Percentiles rank a stretch among this genome's conserved stretches.
Conservation (phyloP, 37 sponge, comb jelly and placozoan species). For the Axinella damicornis region DNA sequence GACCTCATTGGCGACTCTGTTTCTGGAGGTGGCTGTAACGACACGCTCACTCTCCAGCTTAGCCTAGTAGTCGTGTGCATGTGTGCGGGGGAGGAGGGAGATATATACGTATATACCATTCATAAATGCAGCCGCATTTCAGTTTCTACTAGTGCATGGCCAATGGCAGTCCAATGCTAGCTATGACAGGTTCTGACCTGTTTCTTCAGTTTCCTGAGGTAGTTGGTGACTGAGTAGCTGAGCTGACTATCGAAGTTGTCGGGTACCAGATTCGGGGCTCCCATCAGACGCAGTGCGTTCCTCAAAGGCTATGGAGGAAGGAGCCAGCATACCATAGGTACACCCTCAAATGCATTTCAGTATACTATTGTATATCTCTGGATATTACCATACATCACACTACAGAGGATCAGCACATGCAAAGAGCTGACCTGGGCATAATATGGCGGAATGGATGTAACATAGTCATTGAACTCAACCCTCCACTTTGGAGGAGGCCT, state of each 20-base stretch:
- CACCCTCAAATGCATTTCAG: too few species aligned
- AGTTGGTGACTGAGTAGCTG: slow-evolving; percentile 70
- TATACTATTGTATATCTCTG: too few species aligned
- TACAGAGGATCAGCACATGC: slow-evolving; percentile 7
- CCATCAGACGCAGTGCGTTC: slow-evolving; percentile 86
- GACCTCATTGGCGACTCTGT: not conserved
- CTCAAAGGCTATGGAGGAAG: slow-evolving; percentile 74
- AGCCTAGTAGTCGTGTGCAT: slow-evolving; percentile 49
- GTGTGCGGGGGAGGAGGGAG: not conserved
- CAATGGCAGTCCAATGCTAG: too few species aligned
- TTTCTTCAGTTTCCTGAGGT: slow-evolving; percentile 84
- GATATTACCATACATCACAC: too few species aligned
- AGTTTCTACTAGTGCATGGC: too few species aligned
- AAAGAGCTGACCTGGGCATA: slow-evolving; percentile 73
- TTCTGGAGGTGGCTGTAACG: slow-evolving; percentile 48
- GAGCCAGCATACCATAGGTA: not conserved
- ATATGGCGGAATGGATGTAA: slow-evolving; percentile 82
- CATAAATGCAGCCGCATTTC: too few species aligned
- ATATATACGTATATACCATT: not conserved
- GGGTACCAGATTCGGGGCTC: slow-evolving; percentile 77
- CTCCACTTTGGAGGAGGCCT: slow-evolving; percentile 82
- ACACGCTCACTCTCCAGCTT: slow-evolving; percentile 80
- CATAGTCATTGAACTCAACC: slow-evolving; percentile 83
- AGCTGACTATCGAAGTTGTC: slow-evolving; percentile 83
- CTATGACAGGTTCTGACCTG: slow-evolving; percentile 61